Evolutionary conservation across 2,888 invertebrate species (phyloP).

Genomic region (Calliopum simillimum): DNA sequence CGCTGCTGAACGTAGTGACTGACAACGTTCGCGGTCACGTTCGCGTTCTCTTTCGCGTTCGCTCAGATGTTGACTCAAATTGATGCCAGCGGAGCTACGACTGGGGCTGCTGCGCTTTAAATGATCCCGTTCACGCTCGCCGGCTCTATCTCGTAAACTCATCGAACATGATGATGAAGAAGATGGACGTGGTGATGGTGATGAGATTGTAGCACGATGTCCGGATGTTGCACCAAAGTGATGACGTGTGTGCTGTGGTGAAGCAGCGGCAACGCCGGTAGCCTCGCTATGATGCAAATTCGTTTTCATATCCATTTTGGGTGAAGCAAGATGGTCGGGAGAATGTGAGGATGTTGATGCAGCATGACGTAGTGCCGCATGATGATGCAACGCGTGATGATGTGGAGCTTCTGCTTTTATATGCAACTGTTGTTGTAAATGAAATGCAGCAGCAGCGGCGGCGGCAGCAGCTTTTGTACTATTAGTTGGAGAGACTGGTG

Average conservation of each 20-base stretch:
- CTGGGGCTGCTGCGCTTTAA: conserved; percentile 58
- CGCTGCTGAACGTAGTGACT: conserved; percentile 45
- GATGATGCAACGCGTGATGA: conserved; percentile 51
- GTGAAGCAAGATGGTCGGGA: conserved; percentile 47
- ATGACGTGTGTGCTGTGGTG: conserved; percentile 45
- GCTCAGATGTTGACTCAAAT: conserved; percentile 48
- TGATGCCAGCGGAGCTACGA: conserved; percentile 52
- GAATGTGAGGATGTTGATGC: conserved; percentile 47
- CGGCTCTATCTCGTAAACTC: conserved; percentile 42
- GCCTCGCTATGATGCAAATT: conserved; percentile 50
- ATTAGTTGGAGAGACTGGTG: conserved; percentile 56
- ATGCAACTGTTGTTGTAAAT: conserved; percentile 61
- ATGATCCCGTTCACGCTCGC: conserved; percentile 40
- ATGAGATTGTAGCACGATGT: conserved; percentile 15
- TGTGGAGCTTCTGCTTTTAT: conserved; percentile 63
- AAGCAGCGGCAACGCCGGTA: conserved; percentile 37
- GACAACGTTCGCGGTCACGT: conserved; percentile 25
- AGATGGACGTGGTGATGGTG: conserved; percentile 44
- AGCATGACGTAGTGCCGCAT: conserved; percentile 43
- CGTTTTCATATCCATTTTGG: conserved; percentile 11
- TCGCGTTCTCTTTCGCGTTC: conserved; percentile 42
- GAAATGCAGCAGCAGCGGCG: conserved; percentile 59
- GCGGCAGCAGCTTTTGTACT: conserved; percentile 52
- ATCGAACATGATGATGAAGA: conserved; percentile 41
- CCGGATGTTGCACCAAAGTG: conserved; percentile 27